These are phyloP conservation scores for Melanotaenia trifasciata DNA, from an alignment of 2,797 vertebrate genomes.

Conservation along the genomic window DNA sequence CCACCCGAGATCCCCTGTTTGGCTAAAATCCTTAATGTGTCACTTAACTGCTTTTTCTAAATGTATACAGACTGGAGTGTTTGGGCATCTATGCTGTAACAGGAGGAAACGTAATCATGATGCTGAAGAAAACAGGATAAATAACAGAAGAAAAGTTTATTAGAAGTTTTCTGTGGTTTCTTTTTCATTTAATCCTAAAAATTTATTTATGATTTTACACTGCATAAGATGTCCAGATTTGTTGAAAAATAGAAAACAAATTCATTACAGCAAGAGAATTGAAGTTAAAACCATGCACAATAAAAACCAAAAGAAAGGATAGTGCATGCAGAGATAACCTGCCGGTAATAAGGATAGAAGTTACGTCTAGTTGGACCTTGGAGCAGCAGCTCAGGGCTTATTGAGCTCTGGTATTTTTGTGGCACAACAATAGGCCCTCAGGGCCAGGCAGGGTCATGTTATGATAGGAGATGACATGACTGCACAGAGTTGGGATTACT, in stretches of 20 bases:
- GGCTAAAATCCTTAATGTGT: too few species aligned
- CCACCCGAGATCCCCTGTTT: slow-evolving; percentile 7
- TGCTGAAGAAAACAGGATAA: background rate
- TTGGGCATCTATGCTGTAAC: background rate
- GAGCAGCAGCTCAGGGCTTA: slow-evolving; percentile 45
- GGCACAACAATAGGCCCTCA: slow-evolving; percentile 45
- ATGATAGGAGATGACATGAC: slow-evolving; percentile 60
- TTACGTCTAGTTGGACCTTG: background rate
- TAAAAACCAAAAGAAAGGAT: background rate
- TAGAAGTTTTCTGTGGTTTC: background rate
- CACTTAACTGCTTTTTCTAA: slow-evolving; percentile 6
- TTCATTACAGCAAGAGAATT: too few species aligned
- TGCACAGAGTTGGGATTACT: slow-evolving; percentile 58
- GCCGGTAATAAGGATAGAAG: background rate
- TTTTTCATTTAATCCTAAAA: background rate
- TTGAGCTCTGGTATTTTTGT: slow-evolving; percentile 36
- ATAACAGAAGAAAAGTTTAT: background rate
- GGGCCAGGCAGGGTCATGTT: slow-evolving; percentile 56
- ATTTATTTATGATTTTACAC: too few species aligned
- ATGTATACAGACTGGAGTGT: background rate
- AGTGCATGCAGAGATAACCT: background rate
- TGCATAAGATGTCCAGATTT: too few species aligned
- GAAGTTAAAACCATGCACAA: background rate
- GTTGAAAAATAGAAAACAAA: too few species aligned
- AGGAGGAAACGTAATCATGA: background rate